Evolutionary conservation across 2,797 vertebrate species (phyloP).

Genomic region (Rhinichthys osculus): DNA sequence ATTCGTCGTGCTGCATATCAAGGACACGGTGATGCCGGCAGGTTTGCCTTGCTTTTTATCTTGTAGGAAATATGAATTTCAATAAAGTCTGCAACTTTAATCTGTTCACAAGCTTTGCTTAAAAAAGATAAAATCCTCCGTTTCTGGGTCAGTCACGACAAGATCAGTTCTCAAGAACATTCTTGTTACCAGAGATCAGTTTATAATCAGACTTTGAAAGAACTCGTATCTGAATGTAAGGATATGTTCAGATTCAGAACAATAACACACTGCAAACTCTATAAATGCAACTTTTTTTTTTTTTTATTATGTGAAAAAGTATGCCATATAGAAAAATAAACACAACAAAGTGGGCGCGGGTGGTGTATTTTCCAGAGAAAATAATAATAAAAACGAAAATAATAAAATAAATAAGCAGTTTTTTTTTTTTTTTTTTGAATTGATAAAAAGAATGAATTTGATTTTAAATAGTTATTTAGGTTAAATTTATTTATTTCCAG

Average conservation of each 20-base stretch:
- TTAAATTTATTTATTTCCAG: too few species aligned
- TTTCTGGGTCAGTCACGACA: constrained; percentile 26
- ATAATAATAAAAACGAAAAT: background rate
- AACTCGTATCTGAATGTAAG: background rate
- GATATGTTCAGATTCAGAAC: background rate
- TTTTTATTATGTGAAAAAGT: background rate
- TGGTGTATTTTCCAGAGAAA: background rate
- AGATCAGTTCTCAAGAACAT: constrained; percentile 6
- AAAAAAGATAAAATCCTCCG: background rate
- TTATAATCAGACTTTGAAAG: background rate
- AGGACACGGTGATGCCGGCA: background rate
- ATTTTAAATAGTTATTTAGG: too few species aligned
- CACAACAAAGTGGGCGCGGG: background rate
- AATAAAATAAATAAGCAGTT: too few species aligned
- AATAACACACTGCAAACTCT: background rate
- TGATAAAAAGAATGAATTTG: too few species aligned
- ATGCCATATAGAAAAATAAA: background rate
- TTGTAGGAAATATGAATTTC: background rate
- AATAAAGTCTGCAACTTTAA: background rate
- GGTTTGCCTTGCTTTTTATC: background rate
- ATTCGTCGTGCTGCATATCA: background rate
- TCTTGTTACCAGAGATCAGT: background rate
- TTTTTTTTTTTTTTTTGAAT: too few species aligned
- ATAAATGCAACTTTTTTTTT: background rate
- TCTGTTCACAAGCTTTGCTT: constrained; percentile 5